phyloP scores from a whole-genome alignment of 2,888 invertebrate genomes.

The Cataglyphis altisquamis region DNA sequence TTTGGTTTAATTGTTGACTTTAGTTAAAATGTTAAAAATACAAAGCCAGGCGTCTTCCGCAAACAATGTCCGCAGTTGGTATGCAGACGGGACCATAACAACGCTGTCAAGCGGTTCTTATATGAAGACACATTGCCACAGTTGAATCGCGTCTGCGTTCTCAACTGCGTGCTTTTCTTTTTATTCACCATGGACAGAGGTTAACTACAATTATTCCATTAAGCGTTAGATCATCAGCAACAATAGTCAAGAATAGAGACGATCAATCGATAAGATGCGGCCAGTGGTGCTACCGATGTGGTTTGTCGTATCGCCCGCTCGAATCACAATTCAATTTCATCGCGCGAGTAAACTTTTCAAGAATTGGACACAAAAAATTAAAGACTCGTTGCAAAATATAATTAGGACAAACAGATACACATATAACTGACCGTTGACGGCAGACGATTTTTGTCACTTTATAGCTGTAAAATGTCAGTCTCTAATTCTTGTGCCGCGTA shows the following conservation, averaged over 20 bases:
- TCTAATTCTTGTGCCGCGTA: slow-evolving; percentile 20
- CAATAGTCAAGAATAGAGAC: slow-evolving; percentile 62
- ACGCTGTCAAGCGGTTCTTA: slow-evolving; percentile 67
- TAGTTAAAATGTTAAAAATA: not conserved
- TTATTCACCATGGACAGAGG: slow-evolving; percentile 63
- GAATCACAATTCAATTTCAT: not conserved
- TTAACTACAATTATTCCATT: slow-evolving; percentile 73
- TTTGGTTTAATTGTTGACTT: not conserved
- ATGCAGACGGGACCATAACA: slow-evolving; percentile 66
- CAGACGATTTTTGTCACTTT: slow-evolving; percentile 9
- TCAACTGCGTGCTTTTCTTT: slow-evolving; percentile 60
- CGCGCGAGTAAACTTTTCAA: not conserved
- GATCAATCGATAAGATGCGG: slow-evolving; percentile 58
- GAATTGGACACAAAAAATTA: slow-evolving; percentile 1
- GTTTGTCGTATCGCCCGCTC: slow-evolving; percentile 9
- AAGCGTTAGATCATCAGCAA: slow-evolving; percentile 74
- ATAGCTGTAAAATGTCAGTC: not conserved
- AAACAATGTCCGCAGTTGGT: slow-evolving; percentile 61
- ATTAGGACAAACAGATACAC: not conserved
- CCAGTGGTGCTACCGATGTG: not conserved
- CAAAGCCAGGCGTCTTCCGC: slow-evolving; percentile 32
- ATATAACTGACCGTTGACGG: not conserved
- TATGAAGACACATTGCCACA: slow-evolving; percentile 78
- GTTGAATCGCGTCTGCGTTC: slow-evolving; percentile 75
- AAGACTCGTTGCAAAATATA: not conserved